These are phyloP conservation scores for Microhierax caerulescens DNA, from an alignment of 2,797 vertebrate species.

Conservation along the genomic window DNA sequence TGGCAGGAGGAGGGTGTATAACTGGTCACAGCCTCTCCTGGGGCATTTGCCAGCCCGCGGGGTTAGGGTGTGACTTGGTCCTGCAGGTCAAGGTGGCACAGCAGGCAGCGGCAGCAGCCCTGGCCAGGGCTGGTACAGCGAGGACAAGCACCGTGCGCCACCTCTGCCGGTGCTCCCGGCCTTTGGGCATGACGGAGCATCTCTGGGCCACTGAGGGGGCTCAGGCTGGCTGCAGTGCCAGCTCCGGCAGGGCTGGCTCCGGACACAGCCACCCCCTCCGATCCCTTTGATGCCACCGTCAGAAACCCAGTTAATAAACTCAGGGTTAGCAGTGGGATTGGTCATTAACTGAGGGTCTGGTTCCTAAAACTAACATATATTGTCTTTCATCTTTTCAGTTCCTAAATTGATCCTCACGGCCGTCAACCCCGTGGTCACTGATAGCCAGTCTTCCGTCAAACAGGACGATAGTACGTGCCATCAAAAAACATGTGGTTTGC, in stretches of 20 bases:
- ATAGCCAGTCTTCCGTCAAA: conserved; percentile 57
- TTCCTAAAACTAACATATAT: not conserved
- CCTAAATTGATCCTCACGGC: conserved; percentile 84
- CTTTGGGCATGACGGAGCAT: not conserved
- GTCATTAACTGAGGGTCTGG: not conserved
- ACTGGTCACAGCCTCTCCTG: not conserved
- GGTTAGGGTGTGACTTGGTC: too few relatives aligned
- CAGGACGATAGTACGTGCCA: conserved; percentile 55
- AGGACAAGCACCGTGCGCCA: not conserved
- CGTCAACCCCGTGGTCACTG: conserved; percentile 76
- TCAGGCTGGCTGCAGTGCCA: not conserved
- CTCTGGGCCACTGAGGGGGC: not conserved
- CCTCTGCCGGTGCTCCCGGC: not conserved
- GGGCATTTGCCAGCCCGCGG: not conserved
- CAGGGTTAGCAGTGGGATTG: not conserved
- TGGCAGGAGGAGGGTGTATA: not conserved
- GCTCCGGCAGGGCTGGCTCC: not conserved
- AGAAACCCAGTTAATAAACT: not conserved
- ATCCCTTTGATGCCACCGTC: not conserved
- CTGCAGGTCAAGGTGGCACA: not conserved
- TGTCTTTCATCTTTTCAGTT: conserved; percentile 72
- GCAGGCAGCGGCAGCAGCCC: not conserved
- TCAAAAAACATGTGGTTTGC: not conserved
- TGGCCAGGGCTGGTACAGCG: fast-evolving
- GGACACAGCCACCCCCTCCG: not conserved